phyloP scores from a whole-genome alignment of 2,113 vertebrate species.

The Notiomystis cincta region DNA sequence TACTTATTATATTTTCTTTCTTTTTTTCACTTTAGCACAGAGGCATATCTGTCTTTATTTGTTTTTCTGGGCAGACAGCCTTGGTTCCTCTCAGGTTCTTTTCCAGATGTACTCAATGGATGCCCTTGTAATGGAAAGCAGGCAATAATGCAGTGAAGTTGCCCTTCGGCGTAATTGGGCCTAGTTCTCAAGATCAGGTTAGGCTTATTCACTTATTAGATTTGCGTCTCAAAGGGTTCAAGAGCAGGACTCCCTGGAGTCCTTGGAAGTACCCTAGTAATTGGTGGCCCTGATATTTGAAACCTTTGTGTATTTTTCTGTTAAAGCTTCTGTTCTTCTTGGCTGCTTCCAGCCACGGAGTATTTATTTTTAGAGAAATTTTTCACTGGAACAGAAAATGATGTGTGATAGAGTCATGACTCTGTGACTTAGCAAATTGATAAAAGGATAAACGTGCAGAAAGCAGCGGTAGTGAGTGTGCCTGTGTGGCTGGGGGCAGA shows the following conservation, averaged over 20 bases:
- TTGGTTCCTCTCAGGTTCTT: constrained; percentile 76
- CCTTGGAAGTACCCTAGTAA: constrained; percentile 78
- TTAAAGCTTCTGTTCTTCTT: constrained; percentile 75
- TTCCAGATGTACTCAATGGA: constrained; percentile 78
- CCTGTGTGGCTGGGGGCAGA: not conserved
- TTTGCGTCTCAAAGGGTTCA: constrained; percentile 77
- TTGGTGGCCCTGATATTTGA: constrained; percentile 81
- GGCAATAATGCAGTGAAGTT: constrained; percentile 78
- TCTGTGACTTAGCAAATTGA: constrained; percentile 79
- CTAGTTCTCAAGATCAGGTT: constrained; percentile 79
- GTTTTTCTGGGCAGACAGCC: constrained; percentile 80
- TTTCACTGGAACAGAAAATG: constrained; percentile 77
- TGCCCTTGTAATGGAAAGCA: constrained; percentile 82
- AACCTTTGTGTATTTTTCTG: constrained; percentile 77
- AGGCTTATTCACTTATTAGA: constrained; percentile 83
- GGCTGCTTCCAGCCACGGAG: constrained; percentile 67
- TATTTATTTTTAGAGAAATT: constrained; percentile 78
- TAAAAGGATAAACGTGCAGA: constrained; percentile 65
- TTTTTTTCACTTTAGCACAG: constrained; percentile 67
- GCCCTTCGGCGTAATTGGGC: constrained; percentile 76
- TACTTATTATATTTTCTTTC: constrained; percentile 81
- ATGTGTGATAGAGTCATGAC: constrained; percentile 76
- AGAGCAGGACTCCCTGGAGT: constrained; percentile 75
- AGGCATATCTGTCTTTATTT: constrained; percentile 82
- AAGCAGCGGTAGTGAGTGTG: constrained; percentile 13